Evolutionary conservation across 2,113 vertebrate species (phyloP), one percentile per base, ranked within the genome.

Genomic region (Nettapus auritus): DNA sequence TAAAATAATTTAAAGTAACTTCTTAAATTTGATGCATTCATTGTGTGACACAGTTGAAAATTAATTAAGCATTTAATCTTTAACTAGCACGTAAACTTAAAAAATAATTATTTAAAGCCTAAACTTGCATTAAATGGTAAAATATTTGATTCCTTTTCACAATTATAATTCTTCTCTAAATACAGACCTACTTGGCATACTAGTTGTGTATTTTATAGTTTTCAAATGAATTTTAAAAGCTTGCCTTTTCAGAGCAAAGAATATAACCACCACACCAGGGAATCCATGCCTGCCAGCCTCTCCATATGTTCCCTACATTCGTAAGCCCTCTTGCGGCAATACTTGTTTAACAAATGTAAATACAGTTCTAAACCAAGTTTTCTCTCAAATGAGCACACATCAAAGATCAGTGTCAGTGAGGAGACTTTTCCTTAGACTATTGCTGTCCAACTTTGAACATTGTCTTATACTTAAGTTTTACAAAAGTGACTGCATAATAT

Each of bases 291-390:
- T 97, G 95, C 95, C 96, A 97, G 84, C 93, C 94, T 95, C 91
- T 95, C 97, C 97, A 98, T 98, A 97, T 98, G 97, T 97, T 97
- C 89, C 60, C 86, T 94, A 73, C 40, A 77, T 86, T 96, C 92
- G n/a, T 73, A 93, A 97, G 85, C 71, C 92, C 96, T 94, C 91
- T 96, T 93, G 88, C 92, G 96, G 92, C 34, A 90, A 90, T 97
- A 95, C 95, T 97, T 96, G 96, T 78, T 97, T 97, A 97, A 97
- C 95, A 96, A 98, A 97, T 94, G 96, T 84, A 97, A 98, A 97
- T 97, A 96, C 86, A 86, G 84, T 92, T 96, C 90, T 97, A 93
- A 95, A 97, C 78, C 88, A 94, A 95, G 85, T 94, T 97, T 97
- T 97, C 90, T 97, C 97, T 96, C 97, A 97, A 96, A 96, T 96